These are phyloP conservation scores for Danaus chrysippus DNA, from an alignment of 2,888 invertebrate species.

Conservation along the genomic window DNA sequence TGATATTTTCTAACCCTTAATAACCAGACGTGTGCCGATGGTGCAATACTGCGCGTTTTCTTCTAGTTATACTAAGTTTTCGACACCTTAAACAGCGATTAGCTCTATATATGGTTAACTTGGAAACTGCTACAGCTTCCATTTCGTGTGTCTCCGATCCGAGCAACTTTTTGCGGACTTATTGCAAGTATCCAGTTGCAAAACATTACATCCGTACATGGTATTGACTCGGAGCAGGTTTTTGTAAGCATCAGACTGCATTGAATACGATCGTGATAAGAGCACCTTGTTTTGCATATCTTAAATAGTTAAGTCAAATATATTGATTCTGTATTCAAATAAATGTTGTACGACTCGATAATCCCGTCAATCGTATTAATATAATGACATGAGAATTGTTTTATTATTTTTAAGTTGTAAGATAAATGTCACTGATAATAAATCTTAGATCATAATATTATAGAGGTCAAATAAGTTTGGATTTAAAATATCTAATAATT, in stretches of 20 bases:
- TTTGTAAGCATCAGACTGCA: slow-evolving; percentile 55
- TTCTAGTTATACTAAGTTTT: slow-evolving; percentile 50
- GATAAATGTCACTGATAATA: too few relatives aligned
- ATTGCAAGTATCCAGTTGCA: slow-evolving; percentile 64
- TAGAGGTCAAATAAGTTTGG: too few relatives aligned
- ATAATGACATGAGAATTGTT: neutral
- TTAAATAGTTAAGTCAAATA: slow-evolving; percentile 39
- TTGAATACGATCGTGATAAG: slow-evolving; percentile 67
- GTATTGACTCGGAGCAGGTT: slow-evolving; percentile 56
- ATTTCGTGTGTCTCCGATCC: slow-evolving; percentile 55
- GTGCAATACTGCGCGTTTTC: slow-evolving; percentile 49
- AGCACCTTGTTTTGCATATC: slow-evolving; percentile 55
- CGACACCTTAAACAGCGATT: slow-evolving; percentile 51
- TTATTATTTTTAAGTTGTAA: neutral
- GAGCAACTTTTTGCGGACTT: slow-evolving; percentile 68
- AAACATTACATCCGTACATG: slow-evolving; percentile 61
- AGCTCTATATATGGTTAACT: slow-evolving; percentile 57
- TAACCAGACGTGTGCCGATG: slow-evolving; percentile 45
- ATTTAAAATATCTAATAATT: too few relatives aligned
- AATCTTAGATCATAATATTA: too few relatives aligned
- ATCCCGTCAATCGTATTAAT: too few relatives aligned
- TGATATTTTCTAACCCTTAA: slow-evolving; percentile 48
- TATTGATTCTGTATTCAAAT: slow-evolving; percentile 27
- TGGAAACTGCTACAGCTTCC: slow-evolving; percentile 63
- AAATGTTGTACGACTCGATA: slow-evolving; percentile 12